Base-by-base conservation (phyloP, 30 jellyfish, hydroid and myxozoan genomes). In the Cassiopea andromeda region DNA sequence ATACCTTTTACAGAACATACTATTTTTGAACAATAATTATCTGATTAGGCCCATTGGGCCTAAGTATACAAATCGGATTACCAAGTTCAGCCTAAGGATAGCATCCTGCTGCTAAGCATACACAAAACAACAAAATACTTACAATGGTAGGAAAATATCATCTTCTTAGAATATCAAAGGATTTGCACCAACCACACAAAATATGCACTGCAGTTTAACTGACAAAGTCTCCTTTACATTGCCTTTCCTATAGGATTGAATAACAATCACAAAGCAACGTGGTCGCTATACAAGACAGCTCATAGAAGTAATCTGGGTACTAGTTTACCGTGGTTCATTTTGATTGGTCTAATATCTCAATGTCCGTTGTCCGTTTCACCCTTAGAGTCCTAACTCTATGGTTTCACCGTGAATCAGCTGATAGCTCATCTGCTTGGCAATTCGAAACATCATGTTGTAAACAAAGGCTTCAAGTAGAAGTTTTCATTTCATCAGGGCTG, bases 231-330 rank as follows among this genome's bases (percentile, higher is more conserved):
- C 64, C 12, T 54, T 54, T 54, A 54, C 64, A 54, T 54, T 3
- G 7, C 64, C 64, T 54, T 6, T 6, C 7, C 67, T 2, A 1
- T 44, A 0, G 69, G 2, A 10, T 58, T 43, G 44, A 45, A 38
- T 57, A 75, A 75, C 83, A 78, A 58, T 48, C 75, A 2, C 75
- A 78, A 50, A 54, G 73, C 87, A 78, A 78, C 87, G 87, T 78
- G 87, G 69, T 49, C 44, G 18, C 54, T 75, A 60, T 58, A 78
- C 54, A 78, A 14, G 17, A 13, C 48, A 48, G 5, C 75, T 48
- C 50, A 68, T 16, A 17, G 7, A 16, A 78, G 87, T 50, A 46
- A 27, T 5, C 87, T 78, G 75, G 87, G 87, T 17, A 78, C 38
- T 16, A 78, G 68, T 19, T 57, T 78, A 15, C 81, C 81, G 81